Base-by-base conservation (phyloP, 2,888 invertebrate species). In the Athetis lepigone region DNA sequence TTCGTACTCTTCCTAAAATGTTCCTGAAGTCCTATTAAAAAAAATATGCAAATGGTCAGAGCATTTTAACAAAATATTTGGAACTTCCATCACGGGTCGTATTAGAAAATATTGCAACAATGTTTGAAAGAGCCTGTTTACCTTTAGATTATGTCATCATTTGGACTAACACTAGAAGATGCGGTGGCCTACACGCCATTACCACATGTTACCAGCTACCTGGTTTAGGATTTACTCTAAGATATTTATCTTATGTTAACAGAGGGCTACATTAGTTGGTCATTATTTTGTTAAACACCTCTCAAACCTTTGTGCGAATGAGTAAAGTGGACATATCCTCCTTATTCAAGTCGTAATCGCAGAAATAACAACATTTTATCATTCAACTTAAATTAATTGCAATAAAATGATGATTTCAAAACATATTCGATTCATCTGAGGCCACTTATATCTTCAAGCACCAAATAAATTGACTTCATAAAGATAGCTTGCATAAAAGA, bases 321-420 rank as follows among this genome's bases (percentile, higher is more conserved):
- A 39, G 51, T 63, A 29, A 70, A 71, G 71, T 52, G 46, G 40
- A 52, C 27, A 71, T 25, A 37, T 71, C 64, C 64, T 67, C 7
- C 29, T 67, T 42, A 67, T 37, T 47, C 36, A 67, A 27, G 29
- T 7, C 2, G 16, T 27, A 52, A 46, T 63, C 46, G 19, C 6
- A 63, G 36, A 37, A 54, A 64, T 64, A 47, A 67, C 37, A 71
- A 64, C 33, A 68, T 68, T 68, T 66, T 47, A 49, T 37, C 18
- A 43, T 69, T 43, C 9, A 45, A 68, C 25, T 64, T 43, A 25
- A 29, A 33, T 16, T 43, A 51, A 72, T 55, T 51, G 51, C 49
- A 66, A 51, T 61, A 51, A 51, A 61, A 68, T 0, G 18, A 55
- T 51, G 13, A 70, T 70, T 52, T 56, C 47, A 1, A 46, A 62